Conservation (phyloP, 1,140 invertebrate genomes). For the Whitmania pigra region DNA sequence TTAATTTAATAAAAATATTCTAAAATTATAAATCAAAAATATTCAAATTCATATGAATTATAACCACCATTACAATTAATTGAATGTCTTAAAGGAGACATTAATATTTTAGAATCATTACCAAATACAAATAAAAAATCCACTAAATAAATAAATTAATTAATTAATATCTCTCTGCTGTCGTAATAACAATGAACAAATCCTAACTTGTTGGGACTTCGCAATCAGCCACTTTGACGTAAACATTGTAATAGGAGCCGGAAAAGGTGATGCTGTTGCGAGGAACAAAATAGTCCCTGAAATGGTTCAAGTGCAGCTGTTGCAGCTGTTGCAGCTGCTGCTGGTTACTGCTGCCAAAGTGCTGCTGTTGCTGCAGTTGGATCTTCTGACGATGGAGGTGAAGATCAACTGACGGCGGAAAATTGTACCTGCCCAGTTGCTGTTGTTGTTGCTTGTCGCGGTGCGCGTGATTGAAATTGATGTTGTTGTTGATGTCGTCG, state of each 20-base stretch:
- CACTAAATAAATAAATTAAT: no score
- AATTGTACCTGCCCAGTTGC: background rate
- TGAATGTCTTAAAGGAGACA: background rate
- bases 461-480: background rate
- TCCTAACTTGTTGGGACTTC: slow-evolving; percentile 9
- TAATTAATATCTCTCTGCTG: background rate
- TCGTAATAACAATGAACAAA: background rate
- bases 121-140: no score
- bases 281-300: background rate
- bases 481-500: background rate
- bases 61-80: background rate
- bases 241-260: slow-evolving; percentile 24
- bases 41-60: no score
- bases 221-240: slow-evolving; percentile 22
- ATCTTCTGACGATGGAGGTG: no score
- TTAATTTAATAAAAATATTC: no score
- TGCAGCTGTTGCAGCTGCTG: background rate
- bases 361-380: background rate
- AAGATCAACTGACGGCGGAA: background rate
- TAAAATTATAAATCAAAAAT: no score
- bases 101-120: no score
- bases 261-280: slow-evolving; percentile 21
- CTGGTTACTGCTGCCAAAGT: background rate
- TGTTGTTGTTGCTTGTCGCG: background rate
- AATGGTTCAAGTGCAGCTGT: background rate